Evolutionary conservation across 2,113 vertebrate genomes (phyloP).

Genomic region (Channa argus): DNA sequence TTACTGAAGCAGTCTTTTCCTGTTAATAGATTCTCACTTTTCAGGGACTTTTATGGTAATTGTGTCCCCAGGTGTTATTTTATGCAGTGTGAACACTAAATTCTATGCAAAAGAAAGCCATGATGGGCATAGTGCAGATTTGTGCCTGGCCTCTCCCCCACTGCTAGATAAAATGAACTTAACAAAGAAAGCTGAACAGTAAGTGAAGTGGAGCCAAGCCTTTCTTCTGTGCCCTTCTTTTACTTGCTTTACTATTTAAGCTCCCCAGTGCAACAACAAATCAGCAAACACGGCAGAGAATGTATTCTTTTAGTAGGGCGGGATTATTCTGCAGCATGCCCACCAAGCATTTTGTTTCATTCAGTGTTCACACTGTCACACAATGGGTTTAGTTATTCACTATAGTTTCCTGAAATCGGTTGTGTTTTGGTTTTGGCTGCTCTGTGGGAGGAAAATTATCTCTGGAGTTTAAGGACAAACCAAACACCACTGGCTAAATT

Average conservation of each 20-base stretch:
- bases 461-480: constrained; percentile 4
- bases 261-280: constrained; percentile 55
- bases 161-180: constrained; percentile 30
- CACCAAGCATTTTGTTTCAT: constrained; percentile 47
- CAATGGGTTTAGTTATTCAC: constrained; percentile 9
- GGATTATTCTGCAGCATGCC: constrained; percentile 55
- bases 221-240: constrained; percentile 49
- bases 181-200: constrained; percentile 56
- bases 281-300: constrained; percentile 52
- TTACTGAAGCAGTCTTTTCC: constrained; percentile 37
- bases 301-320: constrained; percentile 34
- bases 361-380: constrained; percentile 40
- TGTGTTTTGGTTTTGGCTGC: constrained; percentile 7
- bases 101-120: constrained; percentile 45
- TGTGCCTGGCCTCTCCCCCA: constrained; percentile 6
- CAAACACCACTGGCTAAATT: constrained; percentile 10
- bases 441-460: background rate
- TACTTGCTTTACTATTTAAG: constrained; percentile 45
- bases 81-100: constrained; percentile 57
- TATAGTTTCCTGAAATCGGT: constrained; percentile 23
- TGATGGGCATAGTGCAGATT: constrained; percentile 30
- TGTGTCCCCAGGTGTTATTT: constrained; percentile 31
- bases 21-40: constrained; percentile 54
- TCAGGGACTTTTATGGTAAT: constrained; percentile 44
- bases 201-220: constrained; percentile 49